These are phyloP conservation scores for Dipus sagitta DNA, from an alignment of 2,797 vertebrate genomes.

Conservation along the genomic window DNA sequence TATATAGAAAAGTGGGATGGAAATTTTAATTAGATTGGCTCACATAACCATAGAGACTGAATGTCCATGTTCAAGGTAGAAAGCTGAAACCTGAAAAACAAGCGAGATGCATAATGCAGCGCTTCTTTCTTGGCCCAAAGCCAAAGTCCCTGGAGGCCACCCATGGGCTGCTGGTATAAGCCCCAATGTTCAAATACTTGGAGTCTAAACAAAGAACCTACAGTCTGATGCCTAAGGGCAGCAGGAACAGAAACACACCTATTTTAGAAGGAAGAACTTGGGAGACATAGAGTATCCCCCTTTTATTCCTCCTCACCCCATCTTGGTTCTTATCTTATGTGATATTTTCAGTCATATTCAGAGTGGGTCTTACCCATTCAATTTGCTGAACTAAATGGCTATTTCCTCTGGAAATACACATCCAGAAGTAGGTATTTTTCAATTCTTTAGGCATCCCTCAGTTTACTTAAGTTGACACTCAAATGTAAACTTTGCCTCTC, in stretches of 20 bases:
- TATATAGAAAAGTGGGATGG: neutral
- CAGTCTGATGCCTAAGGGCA: neutral
- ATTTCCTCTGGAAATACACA: neutral
- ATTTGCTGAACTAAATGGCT: neutral
- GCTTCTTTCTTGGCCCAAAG: neutral
- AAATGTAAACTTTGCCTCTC: neutral
- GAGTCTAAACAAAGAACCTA: neutral
- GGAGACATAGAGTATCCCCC: neutral
- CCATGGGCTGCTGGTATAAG: neutral
- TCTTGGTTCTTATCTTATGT: neutral
- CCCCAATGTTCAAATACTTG: neutral
- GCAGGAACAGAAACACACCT: neutral
- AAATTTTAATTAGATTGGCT: neutral
- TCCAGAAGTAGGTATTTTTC: neutral
- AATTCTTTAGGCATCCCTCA: neutral
- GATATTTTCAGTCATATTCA: neutral
- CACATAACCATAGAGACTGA: neutral
- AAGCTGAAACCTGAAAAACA: neutral
- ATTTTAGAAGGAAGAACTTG: neutral
- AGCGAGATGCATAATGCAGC: neutral
- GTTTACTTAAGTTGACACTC: neutral
- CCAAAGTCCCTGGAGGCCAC: neutral
- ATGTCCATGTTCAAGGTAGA: neutral
- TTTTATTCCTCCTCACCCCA: neutral
- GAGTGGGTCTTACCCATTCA: neutral